Conservation (phyloP, 92 coral and sea anemone genomes). For the Parazoanthus atlanticus region DNA sequence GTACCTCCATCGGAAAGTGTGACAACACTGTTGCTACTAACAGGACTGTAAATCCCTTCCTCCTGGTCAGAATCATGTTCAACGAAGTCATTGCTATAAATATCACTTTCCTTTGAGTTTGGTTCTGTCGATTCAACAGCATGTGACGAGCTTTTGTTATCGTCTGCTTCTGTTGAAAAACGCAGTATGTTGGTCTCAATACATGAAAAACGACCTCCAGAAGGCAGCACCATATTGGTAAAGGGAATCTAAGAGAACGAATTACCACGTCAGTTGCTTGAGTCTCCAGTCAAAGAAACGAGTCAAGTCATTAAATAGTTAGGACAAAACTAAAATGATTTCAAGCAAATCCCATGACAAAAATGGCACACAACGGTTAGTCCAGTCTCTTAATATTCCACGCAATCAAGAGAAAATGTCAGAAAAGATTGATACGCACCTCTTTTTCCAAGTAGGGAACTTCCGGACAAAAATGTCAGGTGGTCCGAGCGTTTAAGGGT, state of each 20-base stretch:
- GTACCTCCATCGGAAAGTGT: slow-evolving; percentile 19
- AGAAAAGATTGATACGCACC: too few relatives aligned
- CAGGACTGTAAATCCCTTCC: background rate
- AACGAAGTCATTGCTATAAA: slow-evolving; percentile 13
- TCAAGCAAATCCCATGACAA: background rate
- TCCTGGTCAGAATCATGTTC: background rate
- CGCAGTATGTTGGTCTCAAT: background rate
- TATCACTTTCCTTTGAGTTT: slow-evolving; percentile 20
- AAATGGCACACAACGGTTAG: background rate
- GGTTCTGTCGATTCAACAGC: background rate
- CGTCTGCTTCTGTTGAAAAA: slow-evolving; percentile 8
- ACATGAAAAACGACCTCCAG: background rate
- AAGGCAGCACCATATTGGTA: background rate
- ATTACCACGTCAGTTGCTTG: background rate
- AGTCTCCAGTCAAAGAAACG: too few relatives aligned
- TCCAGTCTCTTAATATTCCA: too few relatives aligned
- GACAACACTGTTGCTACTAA: background rate
- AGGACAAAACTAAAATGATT: too few relatives aligned
- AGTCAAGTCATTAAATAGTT: background rate
- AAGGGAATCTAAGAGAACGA: background rate
- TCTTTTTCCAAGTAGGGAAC: too few relatives aligned
- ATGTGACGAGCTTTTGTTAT: background rate
- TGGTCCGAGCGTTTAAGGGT: too few relatives aligned
- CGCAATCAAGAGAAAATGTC: background rate
- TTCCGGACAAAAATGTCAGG: too few relatives aligned